phyloP scores from a whole-genome alignment of 2,888 invertebrate genomes.

The Panzeria rudis region DNA sequence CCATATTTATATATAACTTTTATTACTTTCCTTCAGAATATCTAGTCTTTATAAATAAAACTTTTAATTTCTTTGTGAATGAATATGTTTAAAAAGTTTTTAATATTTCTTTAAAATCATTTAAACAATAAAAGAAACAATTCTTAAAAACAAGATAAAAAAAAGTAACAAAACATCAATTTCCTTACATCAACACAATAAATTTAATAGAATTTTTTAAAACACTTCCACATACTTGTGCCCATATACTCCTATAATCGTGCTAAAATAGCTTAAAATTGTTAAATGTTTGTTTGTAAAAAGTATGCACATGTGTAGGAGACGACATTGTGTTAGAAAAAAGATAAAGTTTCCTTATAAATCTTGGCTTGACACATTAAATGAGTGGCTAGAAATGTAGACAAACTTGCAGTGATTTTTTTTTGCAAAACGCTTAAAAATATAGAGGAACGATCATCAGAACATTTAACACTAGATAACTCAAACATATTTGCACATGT shows the following conservation, averaged over 20 bases:
- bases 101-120: too few species aligned
- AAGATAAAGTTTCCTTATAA: constrained; percentile 61
- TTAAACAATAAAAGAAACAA: too few species aligned
- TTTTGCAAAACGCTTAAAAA: not conserved
- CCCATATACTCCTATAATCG: too few species aligned
- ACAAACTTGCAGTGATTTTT: constrained; percentile 20
- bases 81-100: too few species aligned
- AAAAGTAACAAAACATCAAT: not conserved
- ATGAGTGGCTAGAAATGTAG: constrained; percentile 46
- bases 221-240: not conserved
- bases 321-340: not conserved
- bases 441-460: not conserved
- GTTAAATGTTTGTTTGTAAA: not conserved
- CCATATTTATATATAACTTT: too few species aligned
- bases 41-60: too few species aligned
- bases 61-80: too few species aligned
- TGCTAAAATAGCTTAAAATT: not conserved
- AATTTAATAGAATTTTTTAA: not conserved
- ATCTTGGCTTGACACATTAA: constrained; percentile 63
- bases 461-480: constrained; percentile 43
- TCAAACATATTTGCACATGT: not conserved
- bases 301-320: constrained; percentile 7
- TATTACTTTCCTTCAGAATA: too few species aligned
- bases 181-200: not conserved
- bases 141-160: not conserved